A percentile compares a stretch with the other conserved stretches of the same genome.
phyloP scores from a whole-genome alignment of 2,797 vertebrate species.

The Merluccius polli region DNA sequence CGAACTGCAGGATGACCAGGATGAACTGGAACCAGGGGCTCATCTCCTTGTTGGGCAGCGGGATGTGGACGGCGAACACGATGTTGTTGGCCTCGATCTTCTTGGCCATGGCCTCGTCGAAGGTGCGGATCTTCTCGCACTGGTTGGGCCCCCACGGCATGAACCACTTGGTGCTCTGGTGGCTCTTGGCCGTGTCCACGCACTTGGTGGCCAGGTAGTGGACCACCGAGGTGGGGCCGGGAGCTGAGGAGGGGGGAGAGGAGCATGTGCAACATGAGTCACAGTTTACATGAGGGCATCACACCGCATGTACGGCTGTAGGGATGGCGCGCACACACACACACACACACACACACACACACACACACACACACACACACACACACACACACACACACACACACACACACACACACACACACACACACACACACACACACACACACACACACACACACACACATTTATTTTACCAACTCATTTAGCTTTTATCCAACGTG shows the following conservation, averaged over 20 bases:
- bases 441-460: too few relatives aligned
- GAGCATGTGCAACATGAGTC: conserved; percentile 2
- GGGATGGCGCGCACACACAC: neutral
- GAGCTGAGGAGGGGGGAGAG: conserved; percentile 71
- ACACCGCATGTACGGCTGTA: neutral
- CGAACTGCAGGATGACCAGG: conserved; percentile 91
- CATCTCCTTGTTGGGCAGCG: conserved; percentile 86
- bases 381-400: too few relatives aligned
- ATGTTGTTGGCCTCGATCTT: conserved; percentile 93
- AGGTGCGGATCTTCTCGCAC: conserved; percentile 84
- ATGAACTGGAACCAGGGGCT: conserved; percentile 99
- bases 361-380: neutral
- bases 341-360: too few relatives aligned
- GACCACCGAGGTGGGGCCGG: conserved; percentile 83
- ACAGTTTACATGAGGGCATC: neutral
- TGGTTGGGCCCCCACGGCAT: conserved; percentile 88
- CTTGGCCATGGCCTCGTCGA: conserved; percentile 83
- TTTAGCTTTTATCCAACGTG: neutral
- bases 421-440: neutral
- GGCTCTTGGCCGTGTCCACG: conserved; percentile 78
- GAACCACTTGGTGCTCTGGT: conserved; percentile 81
- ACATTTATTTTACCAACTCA: too few relatives aligned
- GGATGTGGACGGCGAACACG: conserved; percentile 91
- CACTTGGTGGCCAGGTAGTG: conserved; percentile 86
- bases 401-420: neutral